Conservation (phyloP, 2,888 invertebrate species). For the Pollenia angustigena region DNA sequence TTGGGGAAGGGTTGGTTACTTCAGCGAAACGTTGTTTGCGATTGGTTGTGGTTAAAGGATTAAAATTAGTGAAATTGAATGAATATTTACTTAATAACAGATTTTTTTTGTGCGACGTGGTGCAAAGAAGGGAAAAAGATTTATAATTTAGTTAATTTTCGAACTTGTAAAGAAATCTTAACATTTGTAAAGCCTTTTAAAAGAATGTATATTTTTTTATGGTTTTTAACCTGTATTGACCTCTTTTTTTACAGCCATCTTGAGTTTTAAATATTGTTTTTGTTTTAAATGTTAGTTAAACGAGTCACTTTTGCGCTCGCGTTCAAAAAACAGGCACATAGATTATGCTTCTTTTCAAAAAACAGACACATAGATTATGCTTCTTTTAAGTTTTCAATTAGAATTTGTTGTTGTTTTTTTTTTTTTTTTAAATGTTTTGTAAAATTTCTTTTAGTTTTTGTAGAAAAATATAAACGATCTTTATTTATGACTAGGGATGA, state of each 20-base stretch:
- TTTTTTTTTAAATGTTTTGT: no score
- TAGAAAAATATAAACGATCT: no score
- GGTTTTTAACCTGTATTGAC: not conserved
- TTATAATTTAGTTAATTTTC: conserved; percentile 47
- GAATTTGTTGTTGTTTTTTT: no score
- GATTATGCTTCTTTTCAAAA: no score
- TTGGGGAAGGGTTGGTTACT: conserved; percentile 55
- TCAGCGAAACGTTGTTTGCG: conserved; percentile 53
- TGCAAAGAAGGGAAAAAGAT: not conserved
- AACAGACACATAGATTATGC: no score
- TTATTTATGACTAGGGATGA: no score
- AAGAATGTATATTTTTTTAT: conserved; percentile 6
- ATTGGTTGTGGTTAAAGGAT: conserved; percentile 73
- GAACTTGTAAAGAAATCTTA: conserved; percentile 43
- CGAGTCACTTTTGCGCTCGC: no score
- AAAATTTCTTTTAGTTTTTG: no score
- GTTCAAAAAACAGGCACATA: no score
- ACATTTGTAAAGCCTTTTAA: conserved; percentile 58
- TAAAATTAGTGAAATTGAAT: conserved; percentile 72
- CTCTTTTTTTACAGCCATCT: not conserved
- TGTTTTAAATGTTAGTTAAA: no score
- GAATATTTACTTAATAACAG: conserved; percentile 69
- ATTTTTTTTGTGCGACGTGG: conserved; percentile 11
- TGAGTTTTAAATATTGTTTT: no score
- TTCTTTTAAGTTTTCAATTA: no score